These are phyloP conservation scores for Drosophila pseudoananassae DNA, from an alignment of 1,140 invertebrate genomes.

Conservation along the genomic window DNA sequence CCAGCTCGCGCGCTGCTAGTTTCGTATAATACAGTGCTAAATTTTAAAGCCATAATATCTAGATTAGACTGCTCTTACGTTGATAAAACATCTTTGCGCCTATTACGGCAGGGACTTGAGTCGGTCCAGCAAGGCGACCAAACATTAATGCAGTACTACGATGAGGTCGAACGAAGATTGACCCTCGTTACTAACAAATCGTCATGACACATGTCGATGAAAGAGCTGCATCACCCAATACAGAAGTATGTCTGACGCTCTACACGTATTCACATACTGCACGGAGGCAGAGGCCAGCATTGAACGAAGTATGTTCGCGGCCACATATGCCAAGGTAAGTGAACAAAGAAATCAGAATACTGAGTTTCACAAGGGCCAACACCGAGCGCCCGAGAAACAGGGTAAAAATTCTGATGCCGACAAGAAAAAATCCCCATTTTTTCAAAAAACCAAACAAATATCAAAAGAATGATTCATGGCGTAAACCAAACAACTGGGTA, in stretches of 20 bases:
- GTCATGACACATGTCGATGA: slow-evolving; percentile 1
- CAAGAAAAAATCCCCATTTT: slow-evolving; percentile 23
- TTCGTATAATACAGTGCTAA: slow-evolving; percentile 26
- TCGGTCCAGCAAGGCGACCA: slow-evolving; percentile 12
- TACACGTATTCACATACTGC: no score
- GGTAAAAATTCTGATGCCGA: slow-evolving; percentile 5
- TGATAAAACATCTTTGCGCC: slow-evolving; percentile 14
- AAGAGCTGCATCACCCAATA: slow-evolving; percentile 3
- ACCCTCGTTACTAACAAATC: no score
- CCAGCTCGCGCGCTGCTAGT: slow-evolving; percentile 21
- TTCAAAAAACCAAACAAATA: slow-evolving; percentile 6
- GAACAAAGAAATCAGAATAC: slow-evolving; percentile 6
- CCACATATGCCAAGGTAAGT: neutral
- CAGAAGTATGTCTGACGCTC: neutral
- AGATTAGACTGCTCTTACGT: slow-evolving; percentile 19
- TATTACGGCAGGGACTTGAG: slow-evolving; percentile 8
- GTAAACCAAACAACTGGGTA: slow-evolving; percentile 1
- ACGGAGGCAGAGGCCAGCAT: slow-evolving; percentile 1
- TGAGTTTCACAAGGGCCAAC: slow-evolving; percentile 4
- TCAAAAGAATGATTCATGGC: neutral
- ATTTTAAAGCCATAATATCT: slow-evolving; percentile 22
- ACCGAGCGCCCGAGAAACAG: neutral
- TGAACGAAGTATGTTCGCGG: slow-evolving; percentile 11
- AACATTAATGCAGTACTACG: slow-evolving; percentile 22
- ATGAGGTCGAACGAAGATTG: slow-evolving; percentile 8